Evolutionary conservation across 2,113 vertebrate species (phyloP).

Genomic region (Motacilla alba): DNA sequence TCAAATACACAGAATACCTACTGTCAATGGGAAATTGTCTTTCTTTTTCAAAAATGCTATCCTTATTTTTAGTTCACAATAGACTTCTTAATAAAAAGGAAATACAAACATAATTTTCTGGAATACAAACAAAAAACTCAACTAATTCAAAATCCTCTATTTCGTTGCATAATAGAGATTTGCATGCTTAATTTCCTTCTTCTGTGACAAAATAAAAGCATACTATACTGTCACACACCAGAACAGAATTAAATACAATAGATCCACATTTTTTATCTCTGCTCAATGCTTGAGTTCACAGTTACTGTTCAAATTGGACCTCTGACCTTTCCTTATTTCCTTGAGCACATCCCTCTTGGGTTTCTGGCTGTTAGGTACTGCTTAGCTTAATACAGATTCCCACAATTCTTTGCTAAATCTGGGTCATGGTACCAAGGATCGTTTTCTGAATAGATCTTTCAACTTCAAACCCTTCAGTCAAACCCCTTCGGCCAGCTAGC

Average conservation of each 20-base stretch:
- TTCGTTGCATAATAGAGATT: not conserved
- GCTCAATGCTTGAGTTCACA: not conserved
- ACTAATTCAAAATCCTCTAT: not conserved
- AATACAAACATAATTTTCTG: not conserved
- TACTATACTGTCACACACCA: not conserved
- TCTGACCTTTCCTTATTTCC: not conserved
- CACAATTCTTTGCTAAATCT: not conserved
- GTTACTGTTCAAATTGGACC: not conserved
- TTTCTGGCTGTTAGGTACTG: not conserved
- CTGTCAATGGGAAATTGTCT: not conserved
- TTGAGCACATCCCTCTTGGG: not conserved
- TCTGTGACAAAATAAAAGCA: not conserved
- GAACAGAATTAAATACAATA: not conserved
- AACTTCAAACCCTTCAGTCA: not conserved
- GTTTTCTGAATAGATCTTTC: not conserved
- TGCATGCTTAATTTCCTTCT: not conserved
- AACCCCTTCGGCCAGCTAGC: not conserved
- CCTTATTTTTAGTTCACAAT: not conserved
- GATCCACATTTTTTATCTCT: not conserved
- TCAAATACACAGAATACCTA: fast-evolving
- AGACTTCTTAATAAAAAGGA: not conserved
- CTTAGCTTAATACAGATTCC: not conserved
- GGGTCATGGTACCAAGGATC: not conserved
- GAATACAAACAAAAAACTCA: not conserved
- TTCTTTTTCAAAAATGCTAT: not conserved